Evolutionary conservation across 2,888 invertebrate species (phyloP), one percentile per base, ranked within the genome.

Genomic region (Chalcis sispes): DNA sequence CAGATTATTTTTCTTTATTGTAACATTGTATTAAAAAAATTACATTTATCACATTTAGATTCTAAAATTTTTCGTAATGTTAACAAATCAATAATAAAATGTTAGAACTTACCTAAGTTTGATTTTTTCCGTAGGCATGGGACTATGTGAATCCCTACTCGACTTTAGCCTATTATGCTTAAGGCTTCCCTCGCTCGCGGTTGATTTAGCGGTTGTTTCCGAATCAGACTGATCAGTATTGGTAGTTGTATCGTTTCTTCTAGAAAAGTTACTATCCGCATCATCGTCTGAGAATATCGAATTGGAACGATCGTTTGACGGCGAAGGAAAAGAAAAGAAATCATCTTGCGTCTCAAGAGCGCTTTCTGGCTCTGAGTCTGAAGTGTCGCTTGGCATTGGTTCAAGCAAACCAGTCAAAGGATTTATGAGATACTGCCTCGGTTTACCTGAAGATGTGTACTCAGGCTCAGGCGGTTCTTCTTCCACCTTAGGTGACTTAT

Each of bases 341-440:
- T 90, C 89, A 66, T 89, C 90, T 74, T 86, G 88, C 79, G 88
- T 87, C 76, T 88, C 88, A 32, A 88, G 85, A 46, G 88, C 88
- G 72, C 88, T 87, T 70, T 88, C 88, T 5, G 86, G 85, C 81
- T 93, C 93, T 0, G 92, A 92, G 79, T 91, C 91, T 78, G 92
- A 92, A 77, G 93, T 92, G 79, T 92, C 92, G 82, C 92, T 92
- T 32, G 94, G 93, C 89, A 95, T 94, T 1, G 94, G 93, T 84
- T 96, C 96, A 84, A 97, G 91, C 85, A 95, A 94, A 50, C 96
- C 95, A 79, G 97, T 96, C 78, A 96, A 91, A 0, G 97, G 96
- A 90, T 97, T 97, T 82, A 97, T 96, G 56, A 97, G 92, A 90
- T 95, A 95, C 89, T 95, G 95, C 83, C 93, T 92, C 87, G 92